Evolutionary conservation across 1,140 invertebrate species (phyloP), one percentile per base, ranked within the genome.

Genomic region (Panagrolaimus sp.): DNA sequence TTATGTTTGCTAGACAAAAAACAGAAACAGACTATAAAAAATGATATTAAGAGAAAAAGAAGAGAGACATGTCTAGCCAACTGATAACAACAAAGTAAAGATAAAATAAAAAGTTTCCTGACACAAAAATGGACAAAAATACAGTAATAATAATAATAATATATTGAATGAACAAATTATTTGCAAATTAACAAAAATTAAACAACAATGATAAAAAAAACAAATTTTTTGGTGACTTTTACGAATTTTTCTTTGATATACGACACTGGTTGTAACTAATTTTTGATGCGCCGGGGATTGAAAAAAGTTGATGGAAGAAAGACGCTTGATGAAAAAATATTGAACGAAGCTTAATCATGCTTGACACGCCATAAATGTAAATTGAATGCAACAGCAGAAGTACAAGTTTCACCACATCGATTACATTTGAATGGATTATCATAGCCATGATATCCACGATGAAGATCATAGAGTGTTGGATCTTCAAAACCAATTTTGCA

Each of bases 381-480:
- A 82, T 92, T 96, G 83, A 98, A 96, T 0, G 89, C 87, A 0
- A 96, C 87, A 75, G 90, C 89, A 78, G 96, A 90, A 1, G 87
- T 82, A 70, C 89, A 90, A 68, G 88, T 84, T 67, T 91, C 87
- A 1, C 93, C 93, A 83, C 94, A 97, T 86, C 91, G 91, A 85
- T 94, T 94, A 84, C 95, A 98, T 70, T 90, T 91, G 83, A 91
- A 96, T 0, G 94, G 93, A 83, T 95, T 88, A 66, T 89, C 87
- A 84, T 88, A 91, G 3, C 90, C 90, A 83, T 98, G 95, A 84
- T 92, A 96, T 66, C 91, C 91, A 91, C 95, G 95, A 84, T 98
- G 95, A 79, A 96, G 91, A 0, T 89, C 90, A 84, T 93, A 93
- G 88, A 98, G 91, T 9, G 92, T 88, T 38, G 89, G 87, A 80